phyloP scores from a whole-genome alignment of 2,888 invertebrate species.

The Lottia scabra region DNA sequence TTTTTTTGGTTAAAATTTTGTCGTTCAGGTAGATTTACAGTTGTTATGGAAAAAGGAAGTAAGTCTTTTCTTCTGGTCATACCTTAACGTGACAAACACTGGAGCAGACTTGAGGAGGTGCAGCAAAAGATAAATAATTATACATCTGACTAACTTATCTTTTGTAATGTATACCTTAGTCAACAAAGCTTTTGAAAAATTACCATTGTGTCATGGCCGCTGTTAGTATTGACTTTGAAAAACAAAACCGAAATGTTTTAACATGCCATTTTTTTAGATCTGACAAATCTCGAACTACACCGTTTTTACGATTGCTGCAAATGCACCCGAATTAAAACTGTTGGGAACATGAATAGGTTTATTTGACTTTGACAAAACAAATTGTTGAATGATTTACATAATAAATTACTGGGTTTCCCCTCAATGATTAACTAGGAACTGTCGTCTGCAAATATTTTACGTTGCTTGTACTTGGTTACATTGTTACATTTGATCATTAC shows the following conservation, averaged over 20 bases:
- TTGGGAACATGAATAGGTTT: background rate
- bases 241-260: background rate
- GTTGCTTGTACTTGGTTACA: no score
- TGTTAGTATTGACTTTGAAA: background rate
- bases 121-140: background rate
- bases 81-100: background rate
- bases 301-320: background rate
- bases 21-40: no score
- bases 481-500: no score
- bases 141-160: slow-evolving; percentile 3
- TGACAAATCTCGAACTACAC: background rate
- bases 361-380: background rate
- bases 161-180: background rate
- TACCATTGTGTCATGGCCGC: background rate
- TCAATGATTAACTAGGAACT: no score
- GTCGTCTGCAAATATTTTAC: no score
- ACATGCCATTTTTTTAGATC: background rate
- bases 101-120: background rate
- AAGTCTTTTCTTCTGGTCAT: background rate
- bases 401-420: background rate
- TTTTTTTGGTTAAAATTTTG: no score
- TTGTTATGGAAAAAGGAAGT: background rate
- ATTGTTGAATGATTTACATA: background rate
- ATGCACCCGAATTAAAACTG: background rate
- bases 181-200: background rate